Conservation (phyloP, 2,113 vertebrate species). For the Nansenia antarctica region DNA sequence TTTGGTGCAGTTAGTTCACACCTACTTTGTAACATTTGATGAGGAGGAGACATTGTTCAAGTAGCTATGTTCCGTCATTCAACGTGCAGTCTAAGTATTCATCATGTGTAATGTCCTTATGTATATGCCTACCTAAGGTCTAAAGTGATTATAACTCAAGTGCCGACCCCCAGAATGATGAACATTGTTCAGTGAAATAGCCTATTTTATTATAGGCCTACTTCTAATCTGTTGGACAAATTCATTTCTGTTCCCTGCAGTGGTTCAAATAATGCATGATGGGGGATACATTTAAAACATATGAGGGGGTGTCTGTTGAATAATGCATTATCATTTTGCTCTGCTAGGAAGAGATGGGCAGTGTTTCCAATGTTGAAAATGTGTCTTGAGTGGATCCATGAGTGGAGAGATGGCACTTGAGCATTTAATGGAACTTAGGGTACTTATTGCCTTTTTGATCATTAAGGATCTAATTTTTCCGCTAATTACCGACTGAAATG, state of each 20-base stretch:
- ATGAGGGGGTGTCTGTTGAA: constrained; percentile 3
- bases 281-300: neutral
- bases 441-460: neutral
- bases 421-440: neutral
- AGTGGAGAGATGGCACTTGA: constrained; percentile 3
- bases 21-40: no score
- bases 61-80: no score
- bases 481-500: neutral
- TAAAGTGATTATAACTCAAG: constrained; percentile 7
- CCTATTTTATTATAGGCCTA: constrained; percentile 13
- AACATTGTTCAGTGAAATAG: constrained; percentile 8
- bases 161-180: constrained; percentile 8
- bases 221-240: constrained; percentile 14
- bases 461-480: neutral
- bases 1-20: no score
- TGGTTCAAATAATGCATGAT: constrained; percentile 24
- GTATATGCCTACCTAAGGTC: neutral
- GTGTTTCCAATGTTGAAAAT: neutral
- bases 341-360: constrained; percentile 6
- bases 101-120: neutral
- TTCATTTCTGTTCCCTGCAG: constrained; percentile 7
- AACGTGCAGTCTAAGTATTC: neutral
- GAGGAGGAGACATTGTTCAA: no score
- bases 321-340: constrained; percentile 23
- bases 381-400: no score